Conservation (phyloP, 2,113 vertebrate genomes). For the Notechis scutatus region DNA sequence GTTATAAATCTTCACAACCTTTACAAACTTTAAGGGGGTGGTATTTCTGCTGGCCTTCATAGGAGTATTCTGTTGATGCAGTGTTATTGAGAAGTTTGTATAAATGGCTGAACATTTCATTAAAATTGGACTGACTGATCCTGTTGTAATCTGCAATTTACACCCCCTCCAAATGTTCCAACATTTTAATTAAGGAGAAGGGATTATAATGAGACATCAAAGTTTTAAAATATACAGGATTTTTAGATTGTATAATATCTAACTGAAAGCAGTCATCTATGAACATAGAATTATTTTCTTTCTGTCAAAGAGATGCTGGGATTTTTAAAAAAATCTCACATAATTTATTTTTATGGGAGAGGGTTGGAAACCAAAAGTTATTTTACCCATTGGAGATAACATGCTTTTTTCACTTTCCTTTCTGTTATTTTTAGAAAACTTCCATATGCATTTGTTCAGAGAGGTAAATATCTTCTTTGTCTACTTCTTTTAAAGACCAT, state of each 20-base stretch:
- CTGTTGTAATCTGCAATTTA: background rate
- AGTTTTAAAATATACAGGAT: background rate
- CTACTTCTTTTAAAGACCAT: background rate
- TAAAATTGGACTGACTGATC: background rate
- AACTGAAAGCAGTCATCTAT: background rate
- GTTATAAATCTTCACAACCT: background rate
- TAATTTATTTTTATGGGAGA: background rate
- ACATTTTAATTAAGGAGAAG: background rate
- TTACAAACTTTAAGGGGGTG: background rate
- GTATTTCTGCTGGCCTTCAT: background rate
- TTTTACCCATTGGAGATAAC: background rate
- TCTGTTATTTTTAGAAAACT: background rate
- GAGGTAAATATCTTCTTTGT: background rate
- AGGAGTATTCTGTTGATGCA: background rate
- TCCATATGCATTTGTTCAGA: background rate
- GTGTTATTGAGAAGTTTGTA: background rate
- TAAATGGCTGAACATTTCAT: background rate
- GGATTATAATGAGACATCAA: background rate
- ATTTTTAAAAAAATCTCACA: background rate
- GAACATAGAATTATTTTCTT: background rate
- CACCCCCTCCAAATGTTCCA: background rate
- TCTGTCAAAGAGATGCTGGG: background rate
- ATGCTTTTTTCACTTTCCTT: background rate
- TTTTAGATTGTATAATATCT: background rate
- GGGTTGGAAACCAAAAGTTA: background rate